Evolutionary conservation across 2,797 vertebrate species (phyloP), one percentile per base, ranked within the genome.

Genomic region (Rhyacichthys aspro): DNA sequence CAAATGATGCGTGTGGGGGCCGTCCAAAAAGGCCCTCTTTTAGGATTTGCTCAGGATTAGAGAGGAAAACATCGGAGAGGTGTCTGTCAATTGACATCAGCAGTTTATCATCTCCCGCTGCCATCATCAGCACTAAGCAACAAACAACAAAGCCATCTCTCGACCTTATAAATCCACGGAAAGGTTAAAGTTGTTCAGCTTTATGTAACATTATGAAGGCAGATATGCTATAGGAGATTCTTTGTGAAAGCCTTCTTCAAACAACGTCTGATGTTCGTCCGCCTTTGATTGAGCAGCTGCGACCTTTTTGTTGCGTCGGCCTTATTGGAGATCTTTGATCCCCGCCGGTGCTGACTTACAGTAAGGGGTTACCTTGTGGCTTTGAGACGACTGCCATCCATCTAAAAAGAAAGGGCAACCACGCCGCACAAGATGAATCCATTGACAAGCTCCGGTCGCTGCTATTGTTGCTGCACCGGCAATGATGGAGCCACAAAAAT

Each of bases 41-140:
- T 32, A 74, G 82, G 69, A 76, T 84, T 83, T 83, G 53, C 59
- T 17, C 11, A 55, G 84, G 83, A 84, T 83, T 83, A 81, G 59
- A 23, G 64, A 59, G 55, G 59, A 68, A 79, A 78, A 68, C 72
- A 74, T 76, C 74, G 70, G 62, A 66, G 74, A 76, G 77, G 57
- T 71, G 73, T 81, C 46, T 78, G 70, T 73, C 72, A 76, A 79
- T 87, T 74, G 72, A 73, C 79, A 72, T 83, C 78, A 82, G 72
- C 79, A 72, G 54, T 84, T 78, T 70, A 77, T 63, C 48, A 9
- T 44, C 50, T 33, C 18, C 63, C 59, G 23, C 34, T 68, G 36
- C 50, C 12, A 19, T 60, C 33, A 46, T 70, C 61, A 55, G 49
- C 63, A 38, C 57, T 0, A 10, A 57, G 65, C 63, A 60, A 54